Percentiles rank a stretch among this genome's conserved stretches.
Evolutionary conservation across 1,140 invertebrate species (phyloP).

Genomic region (Drosophila guanche): DNA sequence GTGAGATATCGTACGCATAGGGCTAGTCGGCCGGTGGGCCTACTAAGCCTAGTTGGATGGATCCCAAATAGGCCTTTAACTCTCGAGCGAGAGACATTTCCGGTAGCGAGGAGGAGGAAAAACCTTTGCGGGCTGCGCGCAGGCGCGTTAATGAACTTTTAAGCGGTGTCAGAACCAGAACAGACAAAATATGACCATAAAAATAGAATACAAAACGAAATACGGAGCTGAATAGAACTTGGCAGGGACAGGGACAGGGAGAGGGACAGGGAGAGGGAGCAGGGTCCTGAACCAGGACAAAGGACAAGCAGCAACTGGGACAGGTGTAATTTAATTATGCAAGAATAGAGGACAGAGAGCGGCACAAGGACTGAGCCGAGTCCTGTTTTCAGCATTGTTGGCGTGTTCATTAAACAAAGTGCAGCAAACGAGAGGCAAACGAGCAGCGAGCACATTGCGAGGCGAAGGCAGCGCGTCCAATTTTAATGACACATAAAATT

Average conservation of each 20-base stretch:
- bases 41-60: slow-evolving; percentile 23
- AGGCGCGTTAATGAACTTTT: slow-evolving; percentile 79
- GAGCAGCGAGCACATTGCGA: slow-evolving; percentile 13
- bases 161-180: slow-evolving; percentile 54
- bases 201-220: slow-evolving; percentile 3
- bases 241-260: no score
- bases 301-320: slow-evolving; percentile 55
- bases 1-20: neutral
- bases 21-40: slow-evolving; percentile 23
- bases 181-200: neutral
- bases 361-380: neutral
- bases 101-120: slow-evolving; percentile 38
- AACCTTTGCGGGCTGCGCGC: slow-evolving; percentile 22
- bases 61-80: slow-evolving; percentile 26
- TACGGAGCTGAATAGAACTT: neutral
- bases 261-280: no score
- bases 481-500: slow-evolving; percentile 82
- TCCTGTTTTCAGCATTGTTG: slow-evolving; percentile 43
- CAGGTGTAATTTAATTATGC: slow-evolving; percentile 81
- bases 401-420: slow-evolving; percentile 64
- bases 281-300: slow-evolving; percentile 3
- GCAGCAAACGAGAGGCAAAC: slow-evolving; percentile 50
- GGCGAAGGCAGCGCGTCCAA: slow-evolving; percentile 67
- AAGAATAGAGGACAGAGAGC: slow-evolving; percentile 20
- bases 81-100: slow-evolving; percentile 51